Evolutionary conservation across 2,888 invertebrate genomes (phyloP).

Genomic region (Perdita meconis): DNA sequence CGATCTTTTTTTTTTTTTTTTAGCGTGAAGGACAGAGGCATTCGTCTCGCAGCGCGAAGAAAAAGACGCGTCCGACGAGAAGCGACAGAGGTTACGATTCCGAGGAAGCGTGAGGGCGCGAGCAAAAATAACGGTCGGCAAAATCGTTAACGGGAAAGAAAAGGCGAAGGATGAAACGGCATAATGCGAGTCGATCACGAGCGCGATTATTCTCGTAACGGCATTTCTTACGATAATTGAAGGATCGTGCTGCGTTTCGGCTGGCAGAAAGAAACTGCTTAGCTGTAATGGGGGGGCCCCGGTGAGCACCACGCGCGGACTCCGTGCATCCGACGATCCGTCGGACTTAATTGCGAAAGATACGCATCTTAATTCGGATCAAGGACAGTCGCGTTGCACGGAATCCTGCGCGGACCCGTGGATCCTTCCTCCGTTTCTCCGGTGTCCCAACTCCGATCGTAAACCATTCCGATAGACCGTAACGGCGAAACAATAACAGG

Average conservation of each 20-base stretch:
- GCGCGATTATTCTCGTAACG: conserved; percentile 68
- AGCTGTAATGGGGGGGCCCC: conserved; percentile 24
- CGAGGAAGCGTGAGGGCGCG: conserved; percentile 22
- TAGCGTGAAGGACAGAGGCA: too few relatives aligned
- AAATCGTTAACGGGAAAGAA: conserved; percentile 62
- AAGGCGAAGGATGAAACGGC: conserved; percentile 69
- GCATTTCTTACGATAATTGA: conserved; percentile 72
- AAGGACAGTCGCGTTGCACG: conserved; percentile 58
- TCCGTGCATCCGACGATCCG: conserved; percentile 26
- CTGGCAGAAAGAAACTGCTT: conserved; percentile 43
- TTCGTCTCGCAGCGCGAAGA: neutral
- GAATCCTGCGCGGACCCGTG: conserved; percentile 32
- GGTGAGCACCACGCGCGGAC: conserved; percentile 37
- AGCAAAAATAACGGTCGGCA: conserved; percentile 56
- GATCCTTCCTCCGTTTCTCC: conserved; percentile 21
- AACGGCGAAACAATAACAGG: conserved; percentile 57
- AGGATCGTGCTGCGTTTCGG: conserved; percentile 67
- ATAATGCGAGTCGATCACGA: conserved; percentile 67
- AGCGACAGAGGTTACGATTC: conserved; percentile 14
- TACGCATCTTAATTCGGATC: conserved; percentile 65
- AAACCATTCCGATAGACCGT: conserved; percentile 39
- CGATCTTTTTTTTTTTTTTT: too few relatives aligned
- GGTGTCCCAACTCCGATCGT: conserved; percentile 17
- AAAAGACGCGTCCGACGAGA: neutral
- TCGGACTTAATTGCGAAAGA: conserved; percentile 58